Evolutionary conservation across 2,888 invertebrate genomes (phyloP).

Genomic region (Drosophila borborema): DNA sequence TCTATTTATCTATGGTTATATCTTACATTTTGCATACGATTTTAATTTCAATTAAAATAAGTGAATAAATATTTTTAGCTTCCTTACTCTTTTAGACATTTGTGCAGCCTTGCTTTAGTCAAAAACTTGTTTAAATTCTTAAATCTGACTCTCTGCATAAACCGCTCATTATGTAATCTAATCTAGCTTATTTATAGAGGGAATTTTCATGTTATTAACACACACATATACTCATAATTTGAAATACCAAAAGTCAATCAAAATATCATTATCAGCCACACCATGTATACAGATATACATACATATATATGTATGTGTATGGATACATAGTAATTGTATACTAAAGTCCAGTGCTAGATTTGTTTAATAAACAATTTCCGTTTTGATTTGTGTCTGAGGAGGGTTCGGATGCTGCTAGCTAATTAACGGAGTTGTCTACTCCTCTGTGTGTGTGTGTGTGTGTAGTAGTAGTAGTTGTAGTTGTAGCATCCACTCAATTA

Average conservation of each 20-base stretch:
- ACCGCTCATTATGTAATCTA: constrained; percentile 41
- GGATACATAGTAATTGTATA: constrained; percentile 3
- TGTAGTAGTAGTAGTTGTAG: constrained; percentile 2
- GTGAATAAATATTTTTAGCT: background rate
- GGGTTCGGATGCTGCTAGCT: constrained; percentile 46
- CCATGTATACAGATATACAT: background rate
- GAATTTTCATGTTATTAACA: constrained; percentile 39
- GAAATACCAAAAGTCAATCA: constrained; percentile 64
- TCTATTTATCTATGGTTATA: no score
- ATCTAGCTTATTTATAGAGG: constrained; percentile 25
- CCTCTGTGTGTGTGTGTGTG: constrained; percentile 1
- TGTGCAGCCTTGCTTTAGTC: background rate
- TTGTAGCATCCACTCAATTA: constrained; percentile 54
- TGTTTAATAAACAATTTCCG: constrained; percentile 80
- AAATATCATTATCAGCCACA: constrained; percentile 63
- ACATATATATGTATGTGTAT: background rate
- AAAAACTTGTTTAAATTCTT: constrained; percentile 12
- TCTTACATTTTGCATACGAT: no score
- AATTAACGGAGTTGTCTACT: constrained; percentile 51
- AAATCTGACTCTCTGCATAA: background rate
- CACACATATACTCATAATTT: constrained; percentile 15
- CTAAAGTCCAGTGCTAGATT: constrained; percentile 46
- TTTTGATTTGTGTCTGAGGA: constrained; percentile 65
- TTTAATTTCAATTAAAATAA: background rate
- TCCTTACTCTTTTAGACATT: background rate